Base-by-base conservation (phyloP, 2,888 invertebrate genomes). In the Dastarcus helophoroides region DNA sequence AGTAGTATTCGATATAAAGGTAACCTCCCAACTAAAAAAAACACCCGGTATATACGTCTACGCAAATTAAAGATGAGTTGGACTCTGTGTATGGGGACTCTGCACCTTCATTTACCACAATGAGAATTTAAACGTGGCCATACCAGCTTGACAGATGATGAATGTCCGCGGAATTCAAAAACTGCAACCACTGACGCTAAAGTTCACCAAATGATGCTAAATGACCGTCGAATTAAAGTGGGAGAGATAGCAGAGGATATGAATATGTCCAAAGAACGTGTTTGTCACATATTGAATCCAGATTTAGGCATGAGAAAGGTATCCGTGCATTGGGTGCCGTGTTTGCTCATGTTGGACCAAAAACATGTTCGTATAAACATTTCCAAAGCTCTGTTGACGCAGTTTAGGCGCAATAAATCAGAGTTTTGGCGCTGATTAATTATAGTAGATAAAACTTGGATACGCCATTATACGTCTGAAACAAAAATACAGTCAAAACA, bases 361-460 rank as follows among this genome's bases (percentile, higher is more conserved):
- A 38, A 37, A 28, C 36, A 23, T 30, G 35, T 36, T 31, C 28
- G 25, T 33, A 23, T 37, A 22, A 33, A 29, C 35, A 31, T 28
- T 26, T 32, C 31, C 22, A 27, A 35, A 15, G 36, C 13, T 16
- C 21, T 26, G 25, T 32, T 33, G 31, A 37, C 39, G 34, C 35
- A 36, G 48, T 24, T 43, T 41, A 19, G 47, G 48, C 43, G 54
- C 54, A 2, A 60, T 60, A 19, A 62, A 3, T 14, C 24, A 19
- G 29, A 29, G 21, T 33, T 35, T 35, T 32, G 30, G 31, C n/a
- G n/a, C n/a, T 24, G 33, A 15, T 34, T 28, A 26, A 33, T 36
- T 29, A 36, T 26, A 13, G 24, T 36, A 32, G 26, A 26, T 24
- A 32, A 33, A 27, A 35, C 27, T 27, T 27, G 27, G 3, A 27